These are phyloP conservation scores for Apaloderma vittatum DNA, from an alignment of 2,113 vertebrate genomes.

Conservation along the genomic window DNA sequence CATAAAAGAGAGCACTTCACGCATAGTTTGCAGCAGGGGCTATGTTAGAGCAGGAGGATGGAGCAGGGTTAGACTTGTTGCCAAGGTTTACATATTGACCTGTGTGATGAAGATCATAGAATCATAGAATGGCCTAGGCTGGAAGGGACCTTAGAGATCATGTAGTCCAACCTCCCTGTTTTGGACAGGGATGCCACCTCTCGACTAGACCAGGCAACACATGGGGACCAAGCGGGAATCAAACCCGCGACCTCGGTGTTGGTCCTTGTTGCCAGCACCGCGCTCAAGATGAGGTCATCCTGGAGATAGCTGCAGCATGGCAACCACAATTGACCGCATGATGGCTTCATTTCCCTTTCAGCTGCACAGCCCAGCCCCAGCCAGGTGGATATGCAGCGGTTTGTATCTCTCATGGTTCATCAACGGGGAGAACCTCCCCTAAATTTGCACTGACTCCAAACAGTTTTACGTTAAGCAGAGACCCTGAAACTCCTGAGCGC, in stretches of 20 bases:
- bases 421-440: neutral
- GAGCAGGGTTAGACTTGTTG: neutral
- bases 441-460: neutral
- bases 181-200: too few species aligned
- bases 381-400: neutral
- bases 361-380: neutral
- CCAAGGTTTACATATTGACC: neutral
- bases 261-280: too few species aligned
- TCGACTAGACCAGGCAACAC: too few species aligned
- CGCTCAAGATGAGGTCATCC: neutral
- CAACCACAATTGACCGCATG: accelerated
- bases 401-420: accelerated
- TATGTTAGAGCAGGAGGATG: neutral
- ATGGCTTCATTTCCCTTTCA: neutral
- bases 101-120: neutral
- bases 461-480: neutral
- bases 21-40: accelerated
- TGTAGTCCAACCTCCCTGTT: too few species aligned
- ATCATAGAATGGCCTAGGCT: too few species aligned
- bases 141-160: too few species aligned
- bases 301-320: neutral
- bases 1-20: neutral
- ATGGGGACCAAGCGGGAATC: too few species aligned
- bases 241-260: too few species aligned
- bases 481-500: neutral